A percentile compares a stretch with the other conserved stretches of the same genome.
Evolutionary conservation across 2,888 invertebrate genomes (phyloP).

Genomic region (Carpatolechia fugitivella): DNA sequence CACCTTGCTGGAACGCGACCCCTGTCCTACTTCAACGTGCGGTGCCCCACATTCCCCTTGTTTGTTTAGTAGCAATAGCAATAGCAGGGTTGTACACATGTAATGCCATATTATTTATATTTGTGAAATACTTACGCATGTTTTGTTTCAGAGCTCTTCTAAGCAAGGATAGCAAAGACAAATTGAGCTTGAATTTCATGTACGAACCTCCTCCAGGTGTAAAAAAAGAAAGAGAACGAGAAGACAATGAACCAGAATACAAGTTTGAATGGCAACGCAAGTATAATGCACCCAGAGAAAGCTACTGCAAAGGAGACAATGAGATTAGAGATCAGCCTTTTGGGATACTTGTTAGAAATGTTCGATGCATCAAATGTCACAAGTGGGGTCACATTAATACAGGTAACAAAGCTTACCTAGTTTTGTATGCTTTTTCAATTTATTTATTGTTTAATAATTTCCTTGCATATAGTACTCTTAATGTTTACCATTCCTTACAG

Average conservation of each 20-base stretch:
- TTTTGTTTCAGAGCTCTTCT: constrained; percentile 97
- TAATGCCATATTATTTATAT: too few species aligned
- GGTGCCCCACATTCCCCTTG: too few species aligned
- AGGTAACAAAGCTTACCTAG: constrained; percentile 67
- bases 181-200: constrained; percentile 98
- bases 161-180: constrained; percentile 99
- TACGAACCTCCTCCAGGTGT: constrained; percentile 99
- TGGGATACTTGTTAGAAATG: constrained; percentile 98
- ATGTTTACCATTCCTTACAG: constrained; percentile 75
- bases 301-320: constrained; percentile 98
- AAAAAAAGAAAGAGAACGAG: constrained; percentile 93
- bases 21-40: too few species aligned
- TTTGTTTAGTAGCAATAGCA: too few species aligned
- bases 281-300: constrained; percentile 99
- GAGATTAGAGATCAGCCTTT: constrained; percentile 99
- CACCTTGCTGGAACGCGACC: too few species aligned
- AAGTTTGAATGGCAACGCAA: constrained; percentile 99
- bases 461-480: too few species aligned
- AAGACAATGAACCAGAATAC: constrained; percentile 96
- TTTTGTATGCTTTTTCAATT: too few species aligned
- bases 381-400: constrained; percentile 99
- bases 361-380: constrained; percentile 98
- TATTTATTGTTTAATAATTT: too few species aligned
- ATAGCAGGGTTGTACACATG: too few species aligned
- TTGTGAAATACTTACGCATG: too few species aligned